These are phyloP conservation scores for Gobio gobio DNA, from an alignment of 2,113 vertebrate genomes.

Conservation along the genomic window DNA sequence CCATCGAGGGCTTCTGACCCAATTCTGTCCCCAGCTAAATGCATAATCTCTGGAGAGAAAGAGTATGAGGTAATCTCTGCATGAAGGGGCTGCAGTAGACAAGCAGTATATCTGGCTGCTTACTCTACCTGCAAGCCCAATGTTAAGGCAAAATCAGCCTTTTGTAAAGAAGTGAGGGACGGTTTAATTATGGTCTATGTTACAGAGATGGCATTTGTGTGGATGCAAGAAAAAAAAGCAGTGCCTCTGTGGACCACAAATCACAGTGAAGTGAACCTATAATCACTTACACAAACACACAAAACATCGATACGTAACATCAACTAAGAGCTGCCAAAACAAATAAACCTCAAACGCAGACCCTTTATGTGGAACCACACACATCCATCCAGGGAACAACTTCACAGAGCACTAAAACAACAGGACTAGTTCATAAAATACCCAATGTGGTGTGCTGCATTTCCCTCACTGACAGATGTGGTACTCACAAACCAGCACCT, in stretches of 20 bases:
- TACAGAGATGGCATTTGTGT: background rate
- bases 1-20: slow-evolving; percentile 50
- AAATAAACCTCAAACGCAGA: background rate
- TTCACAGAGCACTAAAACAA: slow-evolving; percentile 1
- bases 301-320: slow-evolving; percentile 1
- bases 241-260: background rate
- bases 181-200: background rate
- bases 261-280: slow-evolving; percentile 19
- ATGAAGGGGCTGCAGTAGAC: background rate
- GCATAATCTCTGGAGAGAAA: slow-evolving; percentile 44
- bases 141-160: background rate
- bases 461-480: background rate
- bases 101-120: background rate
- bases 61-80: slow-evolving; percentile 26
- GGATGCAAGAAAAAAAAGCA: background rate
- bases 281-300: background rate
- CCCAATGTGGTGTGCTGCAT: background rate
- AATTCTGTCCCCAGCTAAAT: slow-evolving; percentile 53
- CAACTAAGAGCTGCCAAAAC: slow-evolving; percentile 16
- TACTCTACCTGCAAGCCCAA: slow-evolving; percentile 19
- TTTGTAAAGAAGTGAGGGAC: background rate
- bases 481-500: background rate
- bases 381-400: background rate
- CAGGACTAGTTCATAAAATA: background rate
- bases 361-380: background rate